phyloP scores from a whole-genome alignment of 2,113 vertebrate species.

The Damaliscus lunatus region DNA sequence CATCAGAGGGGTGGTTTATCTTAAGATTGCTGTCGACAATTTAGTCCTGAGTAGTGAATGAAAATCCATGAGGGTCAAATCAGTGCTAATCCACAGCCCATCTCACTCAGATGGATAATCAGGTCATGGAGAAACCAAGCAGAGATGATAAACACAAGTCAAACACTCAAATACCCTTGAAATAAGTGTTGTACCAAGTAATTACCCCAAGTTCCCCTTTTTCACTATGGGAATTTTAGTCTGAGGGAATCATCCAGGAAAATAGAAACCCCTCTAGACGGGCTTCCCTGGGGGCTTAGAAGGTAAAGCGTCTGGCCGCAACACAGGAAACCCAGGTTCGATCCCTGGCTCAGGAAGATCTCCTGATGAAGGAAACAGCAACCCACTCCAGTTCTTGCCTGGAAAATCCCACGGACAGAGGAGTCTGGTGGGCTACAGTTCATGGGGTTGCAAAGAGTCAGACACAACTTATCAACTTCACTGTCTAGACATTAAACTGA shows the following conservation, averaged over 20 bases:
- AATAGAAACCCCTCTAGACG: neutral
- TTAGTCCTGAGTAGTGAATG: neutral
- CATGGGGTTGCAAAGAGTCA: accelerated
- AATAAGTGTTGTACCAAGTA: neutral
- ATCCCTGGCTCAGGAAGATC: neutral
- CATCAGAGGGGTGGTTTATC: neutral
- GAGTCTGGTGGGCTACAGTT: neutral
- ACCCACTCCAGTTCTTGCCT: neutral
- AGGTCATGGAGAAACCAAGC: neutral
- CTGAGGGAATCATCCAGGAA: neutral
- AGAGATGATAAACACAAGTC: neutral
- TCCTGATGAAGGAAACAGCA: neutral
- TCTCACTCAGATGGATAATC: neutral
- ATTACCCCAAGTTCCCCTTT: neutral
- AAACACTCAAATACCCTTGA: neutral
- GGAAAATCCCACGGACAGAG: neutral
- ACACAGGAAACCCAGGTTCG: accelerated
- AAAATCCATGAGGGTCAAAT: neutral
- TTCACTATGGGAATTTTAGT: neutral
- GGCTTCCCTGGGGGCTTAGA: neutral
- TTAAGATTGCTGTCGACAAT: neutral
- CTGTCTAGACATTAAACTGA: neutral
- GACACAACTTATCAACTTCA: neutral
- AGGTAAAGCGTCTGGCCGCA: accelerated
- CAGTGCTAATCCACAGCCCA: neutral